Conservation (phyloP, 2,888 invertebrate species). For the Choristoneura rosaceana region DNA sequence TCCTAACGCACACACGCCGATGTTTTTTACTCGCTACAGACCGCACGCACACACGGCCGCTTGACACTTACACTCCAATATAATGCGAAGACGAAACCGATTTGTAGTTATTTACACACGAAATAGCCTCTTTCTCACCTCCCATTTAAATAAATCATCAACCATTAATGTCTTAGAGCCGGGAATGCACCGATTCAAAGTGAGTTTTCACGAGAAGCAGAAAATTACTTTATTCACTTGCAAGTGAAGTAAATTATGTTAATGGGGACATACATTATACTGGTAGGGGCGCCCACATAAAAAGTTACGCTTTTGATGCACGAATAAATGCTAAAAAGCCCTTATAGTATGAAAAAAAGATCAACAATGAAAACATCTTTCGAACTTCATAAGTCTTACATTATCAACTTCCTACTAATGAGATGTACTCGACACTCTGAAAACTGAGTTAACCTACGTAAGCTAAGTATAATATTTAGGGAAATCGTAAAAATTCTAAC, state of each 20-base stretch:
- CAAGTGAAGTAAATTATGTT: slow-evolving; percentile 50
- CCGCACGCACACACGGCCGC: slow-evolving; percentile 46
- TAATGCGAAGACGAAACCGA: slow-evolving; percentile 57
- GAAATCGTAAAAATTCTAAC: slow-evolving; percentile 70
- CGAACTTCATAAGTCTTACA: slow-evolving; percentile 29
- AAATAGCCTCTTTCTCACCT: slow-evolving; percentile 61
- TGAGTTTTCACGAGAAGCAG: slow-evolving; percentile 52
- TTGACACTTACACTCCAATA: slow-evolving; percentile 53
- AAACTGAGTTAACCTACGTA: slow-evolving; percentile 72
- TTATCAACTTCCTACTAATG: slow-evolving; percentile 53
- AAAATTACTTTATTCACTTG: slow-evolving; percentile 56
- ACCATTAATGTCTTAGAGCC: slow-evolving; percentile 50
- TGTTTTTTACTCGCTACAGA: slow-evolving; percentile 47
- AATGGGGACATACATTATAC: slow-evolving; percentile 33
- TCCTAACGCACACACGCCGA: slow-evolving; percentile 69
- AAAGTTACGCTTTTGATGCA: slow-evolving; percentile 16
- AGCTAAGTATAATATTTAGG: slow-evolving; percentile 69
- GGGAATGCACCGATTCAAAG: slow-evolving; percentile 50
- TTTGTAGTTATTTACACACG: slow-evolving; percentile 53
- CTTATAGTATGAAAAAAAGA: slow-evolving; percentile 32
- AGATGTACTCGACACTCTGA: slow-evolving; percentile 62
- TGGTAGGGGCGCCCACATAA: slow-evolving; percentile 34
- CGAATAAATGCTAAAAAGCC: slow-evolving; percentile 29
- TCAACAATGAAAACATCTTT: slow-evolving; percentile 25
- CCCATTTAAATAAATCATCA: slow-evolving; percentile 50